These are phyloP conservation scores for Pocota personata DNA, from an alignment of 2,888 invertebrate genomes.

Conservation along the genomic window DNA sequence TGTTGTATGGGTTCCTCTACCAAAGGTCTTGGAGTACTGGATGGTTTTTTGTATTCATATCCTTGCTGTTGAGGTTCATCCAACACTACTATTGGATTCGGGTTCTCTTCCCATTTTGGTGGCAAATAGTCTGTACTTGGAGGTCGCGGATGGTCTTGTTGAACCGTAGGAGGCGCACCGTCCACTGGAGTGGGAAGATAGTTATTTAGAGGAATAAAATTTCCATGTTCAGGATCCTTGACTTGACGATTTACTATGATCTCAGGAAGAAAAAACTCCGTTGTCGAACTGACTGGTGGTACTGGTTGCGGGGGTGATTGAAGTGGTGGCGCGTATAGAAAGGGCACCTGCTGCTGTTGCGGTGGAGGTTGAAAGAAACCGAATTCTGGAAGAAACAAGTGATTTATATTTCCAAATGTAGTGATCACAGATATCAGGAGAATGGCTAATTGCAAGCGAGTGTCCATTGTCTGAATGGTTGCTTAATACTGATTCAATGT, in stretches of 20 bases:
- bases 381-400: conserved; percentile 77
- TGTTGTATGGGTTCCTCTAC: conserved; percentile 33
- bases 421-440: neutral
- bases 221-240: conserved; percentile 71
- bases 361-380: conserved; percentile 75
- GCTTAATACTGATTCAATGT: conserved; percentile 35
- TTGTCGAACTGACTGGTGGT: conserved; percentile 73
- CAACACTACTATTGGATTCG: conserved; percentile 77
- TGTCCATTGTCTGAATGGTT: conserved; percentile 36
- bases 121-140: conserved; percentile 43
- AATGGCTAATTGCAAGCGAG: neutral
- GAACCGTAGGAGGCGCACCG: conserved; percentile 76
- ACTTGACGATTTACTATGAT: conserved; percentile 79
- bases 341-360: conserved; percentile 63
- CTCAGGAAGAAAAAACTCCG: conserved; percentile 80
- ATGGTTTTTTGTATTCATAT: conserved; percentile 52
- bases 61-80: conserved; percentile 71
- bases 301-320: conserved; percentile 76
- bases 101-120: conserved; percentile 57
- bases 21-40: conserved; percentile 31
- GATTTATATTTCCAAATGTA: conserved; percentile 76
- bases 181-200: conserved; percentile 78
- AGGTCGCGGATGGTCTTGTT: conserved; percentile 64
- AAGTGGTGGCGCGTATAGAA: conserved; percentile 76
- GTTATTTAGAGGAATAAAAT: conserved; percentile 79